These are phyloP conservation scores for Anguilla anguilla DNA, from an alignment of 2,797 vertebrate genomes.

Conservation along the genomic window DNA sequence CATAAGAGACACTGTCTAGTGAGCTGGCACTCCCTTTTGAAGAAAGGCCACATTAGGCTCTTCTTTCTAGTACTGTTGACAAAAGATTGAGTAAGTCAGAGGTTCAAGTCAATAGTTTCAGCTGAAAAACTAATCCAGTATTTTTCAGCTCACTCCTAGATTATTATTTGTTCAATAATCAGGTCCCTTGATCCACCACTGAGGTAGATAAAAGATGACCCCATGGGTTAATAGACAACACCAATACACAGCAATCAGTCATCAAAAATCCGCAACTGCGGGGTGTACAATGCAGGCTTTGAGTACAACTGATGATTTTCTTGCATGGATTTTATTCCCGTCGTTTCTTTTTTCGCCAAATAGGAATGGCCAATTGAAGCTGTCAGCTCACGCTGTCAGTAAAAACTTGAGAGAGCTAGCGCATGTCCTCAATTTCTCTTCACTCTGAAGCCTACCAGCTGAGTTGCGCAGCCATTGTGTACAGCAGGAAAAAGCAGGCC, in stretches of 20 bases:
- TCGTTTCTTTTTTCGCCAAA: too few species aligned
- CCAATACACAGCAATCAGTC: not conserved
- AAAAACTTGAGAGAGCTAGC: too few species aligned
- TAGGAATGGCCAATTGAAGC: too few species aligned
- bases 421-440: too few species aligned
- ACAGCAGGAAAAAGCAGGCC: too few species aligned
- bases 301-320: not conserved
- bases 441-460: too few species aligned
- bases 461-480: too few species aligned
- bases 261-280: too few species aligned
- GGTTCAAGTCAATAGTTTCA: not conserved
- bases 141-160: too few species aligned
- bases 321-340: not conserved
- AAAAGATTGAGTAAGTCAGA: not conserved
- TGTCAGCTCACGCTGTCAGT: too few species aligned
- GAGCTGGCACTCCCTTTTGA: not conserved
- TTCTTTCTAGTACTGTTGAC: not conserved
- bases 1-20: not conserved
- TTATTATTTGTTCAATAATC: not conserved
- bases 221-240: not conserved
- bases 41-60: not conserved
- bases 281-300: not conserved
- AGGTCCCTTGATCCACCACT: not conserved
- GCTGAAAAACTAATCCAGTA: not conserved
- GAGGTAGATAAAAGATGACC: not conserved